Evolutionary conservation across 1,140 invertebrate genomes (phyloP).

Genomic region (Pissodes strobi): DNA sequence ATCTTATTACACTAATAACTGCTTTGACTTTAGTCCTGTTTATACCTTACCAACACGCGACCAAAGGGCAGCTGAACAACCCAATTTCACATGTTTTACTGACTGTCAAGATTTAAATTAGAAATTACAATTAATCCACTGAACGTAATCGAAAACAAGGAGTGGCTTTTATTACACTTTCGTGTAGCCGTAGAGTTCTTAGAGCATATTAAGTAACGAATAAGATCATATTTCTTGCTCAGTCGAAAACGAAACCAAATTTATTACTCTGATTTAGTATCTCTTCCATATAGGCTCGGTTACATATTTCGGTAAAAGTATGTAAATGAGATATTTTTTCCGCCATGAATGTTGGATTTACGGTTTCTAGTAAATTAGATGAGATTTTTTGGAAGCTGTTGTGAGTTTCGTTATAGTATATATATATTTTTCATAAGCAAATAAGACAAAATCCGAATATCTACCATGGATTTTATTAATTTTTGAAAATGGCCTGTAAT

Average conservation of each 20-base stretch:
- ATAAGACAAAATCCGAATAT: too few species aligned
- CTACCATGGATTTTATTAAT: too few species aligned
- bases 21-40: neutral
- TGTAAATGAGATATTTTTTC: slow-evolving; percentile 29
- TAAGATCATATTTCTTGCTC: slow-evolving; percentile 32
- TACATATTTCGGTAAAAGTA: slow-evolving; percentile 32
- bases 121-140: slow-evolving; percentile 26
- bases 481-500: too few species aligned
- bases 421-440: too few species aligned
- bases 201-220: slow-evolving; percentile 17
- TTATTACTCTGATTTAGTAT: slow-evolving; percentile 34
- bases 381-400: too few species aligned
- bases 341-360: slow-evolving; percentile 14
- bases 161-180: slow-evolving; percentile 29
- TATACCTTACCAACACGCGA: neutral
- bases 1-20: slow-evolving; percentile 26
- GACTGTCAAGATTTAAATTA: slow-evolving; percentile 28
- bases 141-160: slow-evolving; percentile 22
- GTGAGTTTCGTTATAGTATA: too few species aligned
- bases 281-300: slow-evolving; percentile 28
- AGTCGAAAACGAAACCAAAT: slow-evolving; percentile 26
- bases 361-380: neutral
- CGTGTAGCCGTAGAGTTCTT: slow-evolving; percentile 17
- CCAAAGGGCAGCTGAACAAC: neutral
- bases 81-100: slow-evolving; percentile 22